Conservation (phyloP, 2,888 invertebrate species). For the Dendrolimus pini region DNA sequence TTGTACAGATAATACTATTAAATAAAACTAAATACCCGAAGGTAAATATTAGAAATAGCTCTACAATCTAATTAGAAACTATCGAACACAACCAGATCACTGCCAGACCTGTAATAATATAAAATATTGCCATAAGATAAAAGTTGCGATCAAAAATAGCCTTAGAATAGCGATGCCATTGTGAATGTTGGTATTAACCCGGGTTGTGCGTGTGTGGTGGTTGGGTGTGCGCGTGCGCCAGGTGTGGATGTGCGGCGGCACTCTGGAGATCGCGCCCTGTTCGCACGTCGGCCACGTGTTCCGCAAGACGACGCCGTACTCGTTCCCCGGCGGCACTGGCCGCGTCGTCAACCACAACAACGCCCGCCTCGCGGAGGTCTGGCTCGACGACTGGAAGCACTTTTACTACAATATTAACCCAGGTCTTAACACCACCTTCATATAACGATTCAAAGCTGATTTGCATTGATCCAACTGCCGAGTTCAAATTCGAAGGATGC, state of each 20-base stretch:
- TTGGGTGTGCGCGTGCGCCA: conserved; percentile 48
- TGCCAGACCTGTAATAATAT: no score
- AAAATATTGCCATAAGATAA: no score
- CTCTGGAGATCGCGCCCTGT: conserved; percentile 95
- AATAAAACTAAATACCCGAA: no score
- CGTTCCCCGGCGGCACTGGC: conserved; percentile 98
- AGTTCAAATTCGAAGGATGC: no score
- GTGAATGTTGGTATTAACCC: background rate
- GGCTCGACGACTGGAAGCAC: conserved; percentile 99
- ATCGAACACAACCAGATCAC: no score
- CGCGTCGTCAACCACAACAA: conserved; percentile 99
- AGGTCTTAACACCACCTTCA: conserved; percentile 72
- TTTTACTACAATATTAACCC: conserved; percentile 99
- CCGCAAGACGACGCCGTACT: conserved; percentile 98
- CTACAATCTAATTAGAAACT: no score
- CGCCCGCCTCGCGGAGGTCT: conserved; percentile 98
- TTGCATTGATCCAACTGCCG: no score
- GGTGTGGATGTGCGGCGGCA: conserved; percentile 99
- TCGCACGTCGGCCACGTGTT: conserved; percentile 98
- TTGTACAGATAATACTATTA: no score
- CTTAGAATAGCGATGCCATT: background rate
- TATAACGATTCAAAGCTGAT: conserved; percentile 15
- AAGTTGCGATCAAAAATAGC: no score
- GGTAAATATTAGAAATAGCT: no score
- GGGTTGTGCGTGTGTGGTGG: background rate